phyloP scores from a whole-genome alignment of 2,797 vertebrate genomes.

The Coreius guichenoti region DNA sequence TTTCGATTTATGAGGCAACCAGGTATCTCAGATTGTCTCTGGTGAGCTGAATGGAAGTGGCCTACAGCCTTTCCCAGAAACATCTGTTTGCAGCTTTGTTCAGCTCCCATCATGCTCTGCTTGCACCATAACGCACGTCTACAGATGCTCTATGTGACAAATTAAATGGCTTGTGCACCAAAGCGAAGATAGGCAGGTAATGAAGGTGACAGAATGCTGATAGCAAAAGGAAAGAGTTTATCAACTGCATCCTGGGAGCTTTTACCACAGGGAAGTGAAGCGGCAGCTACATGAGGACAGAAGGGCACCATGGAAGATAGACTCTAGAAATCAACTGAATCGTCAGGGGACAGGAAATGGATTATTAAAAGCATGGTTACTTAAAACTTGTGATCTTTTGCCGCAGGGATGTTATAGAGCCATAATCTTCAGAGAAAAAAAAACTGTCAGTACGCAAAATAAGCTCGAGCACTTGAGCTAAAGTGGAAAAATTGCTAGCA shows the following conservation, averaged over 20 bases:
- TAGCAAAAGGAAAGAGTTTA: conserved; percentile 50
- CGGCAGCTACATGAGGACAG: not conserved
- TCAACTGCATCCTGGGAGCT: conserved; percentile 44
- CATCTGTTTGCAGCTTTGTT: conserved; percentile 11
- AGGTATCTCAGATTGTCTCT: not conserved
- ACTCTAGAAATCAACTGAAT: conserved; percentile 35
- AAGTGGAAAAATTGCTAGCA: conserved; percentile 8
- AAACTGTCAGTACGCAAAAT: conserved; percentile 4
- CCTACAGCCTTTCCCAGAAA: conserved; percentile 10
- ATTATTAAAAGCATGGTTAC: conserved; percentile 36
- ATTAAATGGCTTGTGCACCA: conserved; percentile 38
- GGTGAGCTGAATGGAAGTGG: not conserved
- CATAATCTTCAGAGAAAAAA: conserved; percentile 11
- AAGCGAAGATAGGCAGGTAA: conserved; percentile 27
- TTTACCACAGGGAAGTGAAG: conserved; percentile 44
- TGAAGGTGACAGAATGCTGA: conserved; percentile 32
- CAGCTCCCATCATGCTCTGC: not conserved
- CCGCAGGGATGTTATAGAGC: conserved; percentile 1
- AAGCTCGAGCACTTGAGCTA: conserved; percentile 20
- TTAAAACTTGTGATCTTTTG: conserved; percentile 26
- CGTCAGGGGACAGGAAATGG: conserved; percentile 12
- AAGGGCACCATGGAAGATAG: conserved; percentile 34
- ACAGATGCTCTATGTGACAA: conserved; percentile 11
- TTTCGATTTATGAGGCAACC: not conserved
- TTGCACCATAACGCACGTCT: conserved; percentile 28